A percentile compares a stretch with the other conserved stretches of the same genome.
Conservation (phyloP, 35 echinoderm and acorn worm species). For the Chiridota heheva region DNA sequence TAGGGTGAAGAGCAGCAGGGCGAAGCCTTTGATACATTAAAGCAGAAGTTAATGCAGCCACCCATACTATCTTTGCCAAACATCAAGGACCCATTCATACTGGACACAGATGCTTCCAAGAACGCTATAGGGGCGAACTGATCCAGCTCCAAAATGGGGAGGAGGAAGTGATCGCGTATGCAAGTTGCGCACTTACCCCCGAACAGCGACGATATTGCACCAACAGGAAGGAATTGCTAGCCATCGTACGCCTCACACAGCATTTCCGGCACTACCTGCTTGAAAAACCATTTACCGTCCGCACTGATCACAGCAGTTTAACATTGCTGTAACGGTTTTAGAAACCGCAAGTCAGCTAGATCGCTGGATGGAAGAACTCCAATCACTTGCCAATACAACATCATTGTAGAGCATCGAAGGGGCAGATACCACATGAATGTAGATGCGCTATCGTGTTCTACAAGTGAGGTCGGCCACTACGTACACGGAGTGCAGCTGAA, state of each 20-base stretch:
- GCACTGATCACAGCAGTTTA: conserved; percentile 63
- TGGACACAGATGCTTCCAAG: conserved; percentile 57
- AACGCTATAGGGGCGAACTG: conserved; percentile 40
- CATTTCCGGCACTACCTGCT: conserved; percentile 59
- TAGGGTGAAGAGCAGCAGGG: conserved; percentile 9
- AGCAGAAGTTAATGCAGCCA: conserved; percentile 1
- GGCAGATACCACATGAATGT: conserved; percentile 49
- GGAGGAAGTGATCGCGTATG: conserved; percentile 48
- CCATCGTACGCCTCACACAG: conserved; percentile 27
- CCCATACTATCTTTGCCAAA: conserved; percentile 46
- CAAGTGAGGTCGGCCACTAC: not conserved
- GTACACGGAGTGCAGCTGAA: not conserved
- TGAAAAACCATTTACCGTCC: conserved; percentile 15
- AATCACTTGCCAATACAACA: conserved; percentile 53
- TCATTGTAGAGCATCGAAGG: conserved; percentile 38
- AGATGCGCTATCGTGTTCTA: conserved; percentile 30
- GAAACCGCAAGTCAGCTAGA: conserved; percentile 50
- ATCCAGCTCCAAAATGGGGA: conserved; percentile 38
- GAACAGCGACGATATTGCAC: conserved; percentile 30
- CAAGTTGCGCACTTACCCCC: not conserved
- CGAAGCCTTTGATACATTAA: conserved; percentile 27
- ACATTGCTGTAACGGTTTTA: conserved; percentile 46
- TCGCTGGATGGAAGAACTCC: conserved; percentile 45
- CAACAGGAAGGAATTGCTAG: conserved; percentile 47
- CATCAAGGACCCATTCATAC: conserved; percentile 21